Conservation (phyloP, 2,113 vertebrate genomes). For the Laticauda laticaudata region DNA sequence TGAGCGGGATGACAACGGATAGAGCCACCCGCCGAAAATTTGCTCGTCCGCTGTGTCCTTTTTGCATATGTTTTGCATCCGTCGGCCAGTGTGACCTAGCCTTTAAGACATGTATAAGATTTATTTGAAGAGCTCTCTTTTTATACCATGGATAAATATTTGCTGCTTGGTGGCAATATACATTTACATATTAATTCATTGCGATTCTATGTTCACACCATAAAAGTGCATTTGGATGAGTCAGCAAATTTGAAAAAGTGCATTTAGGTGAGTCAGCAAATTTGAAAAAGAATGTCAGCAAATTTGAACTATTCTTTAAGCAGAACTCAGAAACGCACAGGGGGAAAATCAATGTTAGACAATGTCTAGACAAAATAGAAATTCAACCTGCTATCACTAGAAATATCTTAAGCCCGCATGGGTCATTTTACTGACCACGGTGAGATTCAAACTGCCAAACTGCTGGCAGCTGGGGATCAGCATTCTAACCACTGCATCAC, state of each 20-base stretch:
- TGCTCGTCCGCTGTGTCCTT: no score
- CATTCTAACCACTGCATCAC: no score
- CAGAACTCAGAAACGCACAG: background rate
- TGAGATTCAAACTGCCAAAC: no score
- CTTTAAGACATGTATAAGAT: background rate
- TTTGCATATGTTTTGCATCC: no score
- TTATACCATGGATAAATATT: background rate
- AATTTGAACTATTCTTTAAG: background rate
- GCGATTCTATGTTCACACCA: background rate
- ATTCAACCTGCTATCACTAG: background rate
- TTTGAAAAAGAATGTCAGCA: background rate
- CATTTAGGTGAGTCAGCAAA: background rate
- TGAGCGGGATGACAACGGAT: no score
- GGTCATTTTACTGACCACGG: no score
- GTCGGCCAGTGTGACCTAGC: no score
- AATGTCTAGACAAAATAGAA: conserved; percentile 29
- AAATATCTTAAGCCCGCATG: conserved; percentile 43
- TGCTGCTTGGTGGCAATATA: background rate
- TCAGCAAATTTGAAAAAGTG: background rate
- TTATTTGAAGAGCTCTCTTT: background rate
- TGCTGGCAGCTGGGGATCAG: no score
- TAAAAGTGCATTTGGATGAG: background rate
- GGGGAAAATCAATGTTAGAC: background rate
- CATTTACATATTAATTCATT: background rate
- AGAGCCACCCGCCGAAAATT: no score